These are phyloP conservation scores for Copidosoma floridanum DNA, from an alignment of 1,140 invertebrate species.

Conservation along the genomic window DNA sequence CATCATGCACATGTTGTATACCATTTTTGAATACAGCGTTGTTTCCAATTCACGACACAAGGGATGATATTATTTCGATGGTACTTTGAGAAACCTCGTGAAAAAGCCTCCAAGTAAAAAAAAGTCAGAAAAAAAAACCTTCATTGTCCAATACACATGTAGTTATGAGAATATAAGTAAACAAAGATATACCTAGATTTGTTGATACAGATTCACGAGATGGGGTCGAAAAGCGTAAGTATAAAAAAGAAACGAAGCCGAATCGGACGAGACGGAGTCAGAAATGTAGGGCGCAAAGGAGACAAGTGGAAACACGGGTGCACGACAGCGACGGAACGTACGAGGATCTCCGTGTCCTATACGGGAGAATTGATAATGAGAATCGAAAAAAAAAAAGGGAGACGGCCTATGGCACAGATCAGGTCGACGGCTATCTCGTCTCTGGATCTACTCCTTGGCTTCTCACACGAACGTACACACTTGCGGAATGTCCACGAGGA, in stretches of 20 bases:
- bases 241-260: background rate
- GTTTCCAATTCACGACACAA: no score
- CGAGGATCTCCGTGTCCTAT: background rate
- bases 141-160: no score
- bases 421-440: conserved; percentile 15
- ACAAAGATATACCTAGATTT: no score
- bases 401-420: no score
- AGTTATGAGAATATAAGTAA: no score
- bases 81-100: no score
- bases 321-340: no score
- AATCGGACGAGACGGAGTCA: background rate
- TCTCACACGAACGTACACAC: background rate
- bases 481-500: conserved; percentile 13
- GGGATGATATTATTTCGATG: no score
- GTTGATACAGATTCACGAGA: background rate
- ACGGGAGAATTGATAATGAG: conserved; percentile 20
- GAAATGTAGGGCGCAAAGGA: background rate
- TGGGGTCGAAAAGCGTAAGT: background rate
- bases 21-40: no score
- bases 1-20: no score
- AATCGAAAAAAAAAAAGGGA: background rate
- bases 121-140: no score
- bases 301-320: conserved; percentile 25
- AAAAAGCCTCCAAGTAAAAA: no score
- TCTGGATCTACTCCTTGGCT: background rate